These are phyloP conservation scores for Poecile atricapillus DNA, from an alignment of 2,113 vertebrate species.

Conservation along the genomic window DNA sequence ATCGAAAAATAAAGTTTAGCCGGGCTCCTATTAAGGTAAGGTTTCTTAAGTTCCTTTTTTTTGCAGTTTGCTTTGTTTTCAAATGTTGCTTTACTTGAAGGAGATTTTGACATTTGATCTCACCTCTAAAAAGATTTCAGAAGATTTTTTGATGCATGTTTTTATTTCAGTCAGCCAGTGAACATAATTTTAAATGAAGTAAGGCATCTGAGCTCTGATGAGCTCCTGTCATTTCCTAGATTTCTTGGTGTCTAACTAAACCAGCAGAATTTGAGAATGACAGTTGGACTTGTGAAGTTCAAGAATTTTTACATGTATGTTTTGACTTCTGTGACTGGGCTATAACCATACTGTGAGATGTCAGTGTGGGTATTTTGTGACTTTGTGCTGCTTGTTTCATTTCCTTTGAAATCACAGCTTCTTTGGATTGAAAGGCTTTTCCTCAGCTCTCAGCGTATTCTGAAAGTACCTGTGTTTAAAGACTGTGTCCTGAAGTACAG, in stretches of 20 bases:
- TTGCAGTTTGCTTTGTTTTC: background rate
- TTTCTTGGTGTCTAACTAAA: background rate
- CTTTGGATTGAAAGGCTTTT: background rate
- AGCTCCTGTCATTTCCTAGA: background rate
- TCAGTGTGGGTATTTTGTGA: background rate
- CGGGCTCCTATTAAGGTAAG: constrained; percentile 92
- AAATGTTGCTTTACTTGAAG: background rate
- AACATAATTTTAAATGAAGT: background rate
- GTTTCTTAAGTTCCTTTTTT: background rate
- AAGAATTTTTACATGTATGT: background rate
- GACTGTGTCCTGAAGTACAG: background rate
- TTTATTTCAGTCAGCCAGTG: background rate
- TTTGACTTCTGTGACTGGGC: background rate
- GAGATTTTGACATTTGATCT: background rate
- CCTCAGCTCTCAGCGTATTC: background rate
- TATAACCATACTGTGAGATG: background rate
- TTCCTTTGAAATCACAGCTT: background rate
- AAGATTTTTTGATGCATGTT: background rate
- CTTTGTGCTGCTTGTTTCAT: background rate
- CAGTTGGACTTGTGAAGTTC: background rate
- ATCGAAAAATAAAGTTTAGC: constrained; percentile 93
- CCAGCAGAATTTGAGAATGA: background rate
- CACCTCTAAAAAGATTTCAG: background rate
- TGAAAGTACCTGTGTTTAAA: background rate
- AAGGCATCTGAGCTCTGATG: background rate